A percentile compares a stretch with the other conserved stretches of the same genome.
These are phyloP conservation scores for Cydia strobilella DNA, from an alignment of 1,140 invertebrate species.

Conservation along the genomic window DNA sequence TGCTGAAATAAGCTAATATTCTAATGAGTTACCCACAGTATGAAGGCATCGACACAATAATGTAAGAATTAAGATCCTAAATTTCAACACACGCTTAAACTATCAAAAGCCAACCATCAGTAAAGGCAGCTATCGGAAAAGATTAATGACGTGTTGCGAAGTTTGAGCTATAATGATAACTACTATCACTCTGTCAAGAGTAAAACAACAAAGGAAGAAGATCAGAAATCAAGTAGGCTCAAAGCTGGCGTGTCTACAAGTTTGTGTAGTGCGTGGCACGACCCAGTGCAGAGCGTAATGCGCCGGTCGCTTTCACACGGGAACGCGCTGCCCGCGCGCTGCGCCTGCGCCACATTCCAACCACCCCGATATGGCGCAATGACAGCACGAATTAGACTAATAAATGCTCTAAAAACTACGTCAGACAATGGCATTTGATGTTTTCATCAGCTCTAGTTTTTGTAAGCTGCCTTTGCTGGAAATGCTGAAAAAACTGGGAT, in stretches of 20 bases:
- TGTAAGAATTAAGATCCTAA: too few species aligned
- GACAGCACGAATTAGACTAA: constrained; percentile 6
- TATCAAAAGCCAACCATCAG: not conserved
- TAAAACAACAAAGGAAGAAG: too few species aligned
- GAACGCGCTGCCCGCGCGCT: constrained; percentile 52
- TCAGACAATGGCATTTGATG: constrained; percentile 1
- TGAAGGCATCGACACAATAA: too few species aligned
- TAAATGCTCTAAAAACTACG: not conserved
- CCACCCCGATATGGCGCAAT: constrained; percentile 19
- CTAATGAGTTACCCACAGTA: too few species aligned
- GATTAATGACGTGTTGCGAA: not conserved
- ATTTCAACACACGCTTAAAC: not conserved
- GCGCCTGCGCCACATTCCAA: constrained; percentile 9
- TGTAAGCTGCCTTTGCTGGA: not conserved
- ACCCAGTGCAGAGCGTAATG: constrained; percentile 42
- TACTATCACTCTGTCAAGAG: too few species aligned
- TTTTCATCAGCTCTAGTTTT: constrained; percentile 5
- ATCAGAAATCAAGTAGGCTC: too few species aligned
- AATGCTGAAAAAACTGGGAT: not conserved
- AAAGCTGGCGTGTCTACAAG: constrained; percentile 37
- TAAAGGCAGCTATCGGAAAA: not conserved
- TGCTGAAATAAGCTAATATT: too few species aligned
- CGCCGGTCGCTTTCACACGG: constrained; percentile 71
- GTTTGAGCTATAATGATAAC: not conserved
- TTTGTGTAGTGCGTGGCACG: constrained; percentile 26